Evolutionary conservation across 2,888 invertebrate genomes (phyloP).

Genomic region (Macaria liturata): DNA sequence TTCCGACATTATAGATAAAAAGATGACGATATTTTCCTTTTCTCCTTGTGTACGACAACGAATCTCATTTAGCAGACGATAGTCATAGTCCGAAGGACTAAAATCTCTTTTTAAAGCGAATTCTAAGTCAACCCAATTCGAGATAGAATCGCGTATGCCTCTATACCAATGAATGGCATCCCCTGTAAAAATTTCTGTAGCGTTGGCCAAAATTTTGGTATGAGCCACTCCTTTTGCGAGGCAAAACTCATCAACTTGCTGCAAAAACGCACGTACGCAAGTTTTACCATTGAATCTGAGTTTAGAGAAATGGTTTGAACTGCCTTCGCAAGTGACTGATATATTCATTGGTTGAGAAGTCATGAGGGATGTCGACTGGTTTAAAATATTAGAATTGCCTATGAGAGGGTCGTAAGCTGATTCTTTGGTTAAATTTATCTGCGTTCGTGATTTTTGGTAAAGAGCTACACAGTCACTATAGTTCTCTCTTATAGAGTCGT

Average conservation of each 20-base stretch:
- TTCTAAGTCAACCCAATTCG: conserved; percentile 22
- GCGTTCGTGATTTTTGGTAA: too few species aligned
- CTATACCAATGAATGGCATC: conserved; percentile 35
- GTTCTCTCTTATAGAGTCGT: too few species aligned
- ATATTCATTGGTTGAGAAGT: too few species aligned
- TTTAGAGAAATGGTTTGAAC: conserved; percentile 4
- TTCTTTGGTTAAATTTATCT: too few species aligned
- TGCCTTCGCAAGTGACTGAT: conserved; percentile 16
- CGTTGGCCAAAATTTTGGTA: conserved; percentile 14
- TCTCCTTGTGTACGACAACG: conserved; percentile 32
- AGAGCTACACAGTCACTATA: too few species aligned
- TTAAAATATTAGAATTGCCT: too few species aligned
- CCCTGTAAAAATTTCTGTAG: conserved; percentile 20
- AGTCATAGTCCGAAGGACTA: conserved; percentile 27
- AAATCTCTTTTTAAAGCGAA: conserved; percentile 29
- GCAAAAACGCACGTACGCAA: conserved; percentile 27
- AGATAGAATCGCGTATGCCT: conserved; percentile 11
- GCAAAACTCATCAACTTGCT: conserved; percentile 21
- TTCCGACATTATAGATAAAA: conserved; percentile 34
- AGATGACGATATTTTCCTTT: conserved; percentile 32
- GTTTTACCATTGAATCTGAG: conserved; percentile 21
- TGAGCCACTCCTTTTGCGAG: conserved; percentile 9
- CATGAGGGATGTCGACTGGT: too few species aligned
- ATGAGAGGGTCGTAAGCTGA: too few species aligned
- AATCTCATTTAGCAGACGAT: conserved; percentile 26